phyloP scores from a whole-genome alignment of 2,113 vertebrate species.

The Rhineura floridana region DNA sequence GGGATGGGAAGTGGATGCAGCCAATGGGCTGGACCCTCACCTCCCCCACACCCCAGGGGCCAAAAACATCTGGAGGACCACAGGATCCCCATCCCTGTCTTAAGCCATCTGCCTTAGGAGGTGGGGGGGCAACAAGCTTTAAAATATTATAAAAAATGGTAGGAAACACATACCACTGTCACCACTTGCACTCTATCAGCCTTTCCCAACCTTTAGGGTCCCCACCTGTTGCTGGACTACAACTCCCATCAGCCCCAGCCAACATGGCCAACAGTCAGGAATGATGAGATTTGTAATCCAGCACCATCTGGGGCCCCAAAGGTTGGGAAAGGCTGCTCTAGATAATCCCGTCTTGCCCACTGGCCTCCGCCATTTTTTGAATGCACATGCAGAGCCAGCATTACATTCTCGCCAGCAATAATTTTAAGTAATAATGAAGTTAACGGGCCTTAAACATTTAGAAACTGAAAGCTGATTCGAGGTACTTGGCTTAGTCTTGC shows the following conservation, averaged over 20 bases:
- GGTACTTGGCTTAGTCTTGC: not conserved
- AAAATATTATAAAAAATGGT: too few relatives aligned
- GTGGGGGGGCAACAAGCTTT: not conserved
- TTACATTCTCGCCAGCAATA: not conserved
- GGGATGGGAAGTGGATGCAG: too few relatives aligned
- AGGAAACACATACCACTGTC: too few relatives aligned
- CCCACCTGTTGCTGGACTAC: not conserved
- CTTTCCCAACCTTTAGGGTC: not conserved
- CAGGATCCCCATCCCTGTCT: too few relatives aligned
- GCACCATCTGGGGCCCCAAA: not conserved
- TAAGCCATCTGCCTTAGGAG: too few relatives aligned
- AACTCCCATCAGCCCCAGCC: not conserved
- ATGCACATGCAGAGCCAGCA: not conserved
- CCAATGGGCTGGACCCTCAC: too few relatives aligned
- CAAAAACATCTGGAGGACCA: too few relatives aligned
- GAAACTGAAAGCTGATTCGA: not conserved
- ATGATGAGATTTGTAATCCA: not conserved
- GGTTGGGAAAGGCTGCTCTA: not conserved
- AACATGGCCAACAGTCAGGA: not conserved
- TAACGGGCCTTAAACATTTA: not conserved
- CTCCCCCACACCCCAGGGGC: too few relatives aligned
- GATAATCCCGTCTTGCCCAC: not conserved
- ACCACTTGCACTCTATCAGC: too few relatives aligned
- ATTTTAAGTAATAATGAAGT: not conserved
- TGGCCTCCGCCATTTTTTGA: not conserved